phyloP scores from a whole-genome alignment of 2,113 vertebrate genomes.

The Eidolon helvum region DNA sequence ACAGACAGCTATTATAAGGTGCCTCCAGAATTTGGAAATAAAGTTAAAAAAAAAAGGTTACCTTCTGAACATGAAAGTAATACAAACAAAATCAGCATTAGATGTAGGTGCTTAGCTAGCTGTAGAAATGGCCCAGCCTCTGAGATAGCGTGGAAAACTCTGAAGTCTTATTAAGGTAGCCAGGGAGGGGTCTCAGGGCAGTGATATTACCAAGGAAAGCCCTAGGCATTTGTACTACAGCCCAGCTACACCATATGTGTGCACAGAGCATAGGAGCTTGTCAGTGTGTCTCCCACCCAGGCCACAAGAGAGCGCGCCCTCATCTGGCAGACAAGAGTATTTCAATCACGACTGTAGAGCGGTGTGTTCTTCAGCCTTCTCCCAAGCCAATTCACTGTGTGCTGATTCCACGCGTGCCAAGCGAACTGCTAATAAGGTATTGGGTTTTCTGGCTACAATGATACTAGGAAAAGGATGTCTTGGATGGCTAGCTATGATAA shows the following conservation, averaged over 20 bases:
- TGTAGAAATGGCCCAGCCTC: neutral
- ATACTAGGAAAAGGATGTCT: neutral
- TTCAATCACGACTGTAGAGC: neutral
- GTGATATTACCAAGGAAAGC: neutral
- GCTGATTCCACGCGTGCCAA: neutral
- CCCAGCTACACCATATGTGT: neutral
- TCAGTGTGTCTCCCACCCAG: neutral
- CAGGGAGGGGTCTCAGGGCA: neutral
- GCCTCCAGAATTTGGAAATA: constrained; percentile 43
- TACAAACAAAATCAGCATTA: constrained; percentile 21
- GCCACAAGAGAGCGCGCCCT: neutral
- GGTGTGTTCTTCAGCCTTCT: neutral
- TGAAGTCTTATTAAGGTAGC: neutral
- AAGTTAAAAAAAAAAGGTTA: constrained; percentile 47
- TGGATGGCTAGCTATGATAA: neutral
- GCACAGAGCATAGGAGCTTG: neutral
- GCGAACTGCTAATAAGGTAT: neutral
- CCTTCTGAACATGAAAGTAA: constrained; percentile 54
- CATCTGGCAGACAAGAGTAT: neutral
- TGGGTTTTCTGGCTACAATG: neutral
- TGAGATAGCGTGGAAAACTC: neutral
- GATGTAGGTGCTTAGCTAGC: neutral
- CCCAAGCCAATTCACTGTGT: neutral
- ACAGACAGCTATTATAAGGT: constrained; percentile 53
- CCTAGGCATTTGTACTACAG: neutral